Percentiles rank a stretch among this genome's conserved stretches.
phyloP scores from a whole-genome alignment of 2,888 invertebrate species.

The Colostygia pectinataria region DNA sequence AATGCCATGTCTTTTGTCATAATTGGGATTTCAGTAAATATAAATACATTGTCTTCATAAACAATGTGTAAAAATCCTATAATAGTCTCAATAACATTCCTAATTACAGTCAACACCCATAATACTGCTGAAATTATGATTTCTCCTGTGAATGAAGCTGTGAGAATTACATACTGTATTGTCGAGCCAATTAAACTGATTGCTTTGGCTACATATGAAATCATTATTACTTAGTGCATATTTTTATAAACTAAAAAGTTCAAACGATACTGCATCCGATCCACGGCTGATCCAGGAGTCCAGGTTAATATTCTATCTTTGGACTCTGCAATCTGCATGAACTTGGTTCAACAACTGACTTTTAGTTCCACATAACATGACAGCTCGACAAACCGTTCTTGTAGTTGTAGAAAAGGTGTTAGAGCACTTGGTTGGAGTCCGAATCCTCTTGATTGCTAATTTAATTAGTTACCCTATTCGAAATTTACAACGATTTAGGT shows the following conservation, averaged over 20 bases:
- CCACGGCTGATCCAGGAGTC: too few relatives aligned
- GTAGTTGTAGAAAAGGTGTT: too few relatives aligned
- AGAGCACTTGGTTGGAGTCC: too few relatives aligned
- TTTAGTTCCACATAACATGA: too few relatives aligned
- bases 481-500: too few relatives aligned
- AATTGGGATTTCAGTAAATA: constrained; percentile 68
- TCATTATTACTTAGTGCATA: constrained; percentile 47
- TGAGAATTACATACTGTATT: constrained; percentile 53
- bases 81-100: constrained; percentile 44
- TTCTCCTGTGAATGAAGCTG: constrained; percentile 64
- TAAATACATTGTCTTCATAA: constrained; percentile 69
- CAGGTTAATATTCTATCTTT: too few relatives aligned
- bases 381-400: too few relatives aligned
- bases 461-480: too few relatives aligned
- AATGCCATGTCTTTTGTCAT: constrained; percentile 41
- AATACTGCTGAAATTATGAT: constrained; percentile 57
- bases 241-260: constrained; percentile 1
- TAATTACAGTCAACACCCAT: constrained; percentile 45
- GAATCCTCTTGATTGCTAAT: too few relatives aligned
- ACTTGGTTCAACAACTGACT: too few relatives aligned
- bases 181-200: constrained; percentile 57
- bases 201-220: constrained; percentile 62
- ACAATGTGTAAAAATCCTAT: constrained; percentile 65
- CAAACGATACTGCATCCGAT: neutral
- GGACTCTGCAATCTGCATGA: too few relatives aligned